Evolutionary conservation across 30 jellyfish, hydroid and myxozoan genomes (phyloP).

Genomic region (Aurelia aurita): DNA sequence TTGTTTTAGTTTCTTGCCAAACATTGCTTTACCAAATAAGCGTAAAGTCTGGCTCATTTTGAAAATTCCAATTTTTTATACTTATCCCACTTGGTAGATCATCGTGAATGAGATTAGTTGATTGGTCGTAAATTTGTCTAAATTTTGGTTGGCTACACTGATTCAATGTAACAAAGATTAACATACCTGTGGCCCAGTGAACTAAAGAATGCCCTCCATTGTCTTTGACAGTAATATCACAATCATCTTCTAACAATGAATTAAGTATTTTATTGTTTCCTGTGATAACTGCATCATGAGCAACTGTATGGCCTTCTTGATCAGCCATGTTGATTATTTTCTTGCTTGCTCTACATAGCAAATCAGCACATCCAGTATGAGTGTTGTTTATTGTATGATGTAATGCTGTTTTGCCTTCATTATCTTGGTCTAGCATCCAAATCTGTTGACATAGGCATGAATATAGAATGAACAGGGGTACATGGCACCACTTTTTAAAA

Average conservation of each 20-base stretch:
- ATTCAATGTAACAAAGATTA: not conserved
- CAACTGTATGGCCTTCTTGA: slow-evolving; percentile 68
- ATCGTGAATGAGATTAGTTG: too few relatives aligned
- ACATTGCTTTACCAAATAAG: too few relatives aligned
- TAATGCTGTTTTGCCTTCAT: slow-evolving; percentile 81
- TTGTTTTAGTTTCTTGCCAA: too few relatives aligned
- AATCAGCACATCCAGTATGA: slow-evolving; percentile 78
- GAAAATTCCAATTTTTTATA: too few relatives aligned
- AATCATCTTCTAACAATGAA: slow-evolving; percentile 43
- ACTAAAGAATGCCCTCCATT: slow-evolving; percentile 47
- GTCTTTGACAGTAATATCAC: slow-evolving; percentile 45
- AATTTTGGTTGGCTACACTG: not conserved
- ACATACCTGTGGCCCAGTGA: slow-evolving; percentile 78
- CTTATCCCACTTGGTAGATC: too few relatives aligned
- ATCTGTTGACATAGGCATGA: slow-evolving; percentile 7
- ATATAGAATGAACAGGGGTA: too few relatives aligned
- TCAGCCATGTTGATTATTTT: slow-evolving; percentile 44
- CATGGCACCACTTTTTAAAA: too few relatives aligned
- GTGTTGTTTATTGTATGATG: slow-evolving; percentile 80
- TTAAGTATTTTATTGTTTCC: slow-evolving; percentile 47
- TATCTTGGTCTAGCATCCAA: slow-evolving; percentile 66
- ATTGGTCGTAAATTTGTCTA: not conserved
- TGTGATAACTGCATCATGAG: slow-evolving; percentile 76
- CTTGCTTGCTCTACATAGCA: slow-evolving; percentile 57
- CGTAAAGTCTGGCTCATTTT: too few relatives aligned